Evolutionary conservation across 2,797 vertebrate genomes (phyloP).

Genomic region (Sebastiscus tertius): DNA sequence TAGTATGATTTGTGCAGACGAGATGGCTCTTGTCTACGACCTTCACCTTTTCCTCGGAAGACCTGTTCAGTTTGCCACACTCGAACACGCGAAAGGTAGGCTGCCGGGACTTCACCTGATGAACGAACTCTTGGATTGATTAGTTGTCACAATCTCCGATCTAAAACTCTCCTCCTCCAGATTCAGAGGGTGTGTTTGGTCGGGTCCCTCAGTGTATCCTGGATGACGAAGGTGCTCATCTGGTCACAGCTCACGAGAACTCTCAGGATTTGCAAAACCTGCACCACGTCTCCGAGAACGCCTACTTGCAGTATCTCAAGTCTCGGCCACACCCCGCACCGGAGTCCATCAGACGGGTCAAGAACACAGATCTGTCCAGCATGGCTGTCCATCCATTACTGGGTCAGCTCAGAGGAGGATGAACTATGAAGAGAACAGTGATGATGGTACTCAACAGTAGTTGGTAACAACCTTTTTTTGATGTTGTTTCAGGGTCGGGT

Average conservation of each 20-base stretch:
- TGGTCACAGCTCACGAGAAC: slow-evolving; percentile 82
- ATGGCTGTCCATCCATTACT: slow-evolving; percentile 93
- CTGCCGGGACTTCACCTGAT: neutral
- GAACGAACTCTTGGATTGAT: neutral
- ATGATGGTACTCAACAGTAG: neutral
- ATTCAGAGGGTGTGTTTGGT: slow-evolving; percentile 86
- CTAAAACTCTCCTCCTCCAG: slow-evolving; percentile 16
- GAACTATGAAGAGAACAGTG: neutral
- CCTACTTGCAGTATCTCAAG: slow-evolving; percentile 94
- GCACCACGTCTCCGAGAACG: slow-evolving; percentile 85
- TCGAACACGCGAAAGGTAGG: slow-evolving; percentile 73
- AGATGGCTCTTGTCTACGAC: slow-evolving; percentile 91
- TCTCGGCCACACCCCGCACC: slow-evolving; percentile 89
- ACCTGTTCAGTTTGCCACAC: slow-evolving; percentile 81
- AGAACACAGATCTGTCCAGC: slow-evolving; percentile 83
- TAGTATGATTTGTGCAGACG: slow-evolving; percentile 91
- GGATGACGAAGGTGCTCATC: slow-evolving; percentile 89
- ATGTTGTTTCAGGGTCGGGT: slow-evolving; percentile 78
- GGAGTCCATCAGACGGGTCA: slow-evolving; percentile 93
- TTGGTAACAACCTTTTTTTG: neutral
- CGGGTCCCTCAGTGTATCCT: slow-evolving; percentile 92
- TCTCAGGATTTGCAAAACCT: slow-evolving; percentile 89
- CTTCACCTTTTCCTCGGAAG: slow-evolving; percentile 94
- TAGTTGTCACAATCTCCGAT: accelerated
- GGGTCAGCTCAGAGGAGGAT: slow-evolving; percentile 79